Base-by-base conservation (phyloP, 2,888 invertebrate genomes). In the Pseudoips prasinana region DNA sequence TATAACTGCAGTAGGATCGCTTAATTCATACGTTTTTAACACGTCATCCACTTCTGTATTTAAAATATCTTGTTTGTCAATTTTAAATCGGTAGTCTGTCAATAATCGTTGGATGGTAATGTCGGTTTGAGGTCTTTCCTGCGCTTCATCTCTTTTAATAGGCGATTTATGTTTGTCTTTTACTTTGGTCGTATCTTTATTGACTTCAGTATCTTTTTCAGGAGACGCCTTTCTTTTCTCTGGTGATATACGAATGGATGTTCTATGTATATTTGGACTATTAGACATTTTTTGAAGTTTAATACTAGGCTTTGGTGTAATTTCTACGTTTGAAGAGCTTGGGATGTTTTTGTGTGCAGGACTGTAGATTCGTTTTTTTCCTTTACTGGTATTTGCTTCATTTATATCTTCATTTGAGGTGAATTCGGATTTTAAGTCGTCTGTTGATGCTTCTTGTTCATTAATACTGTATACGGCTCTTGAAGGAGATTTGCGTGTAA, bases 211-310 rank as follows among this genome's bases (percentile, higher is more conserved):
- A 0, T 46, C 44, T 30, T 43, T 59, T 7, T 58, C 45, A 1
- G 50, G 46, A 0, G 36, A 20, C 8, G 48, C 25, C 20, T 28
- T 43, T 0, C 10, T 19, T 0, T 22, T 19, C 1, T 29, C 8
- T 1, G 1, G 22, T 7, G n/a, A 27, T 7, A 38, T 3, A n/a
- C 36, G 26, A 8, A 37, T 3, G 7, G 9, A 8, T 0, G 8
- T 1, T 7, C 23, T 25, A 5, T 29, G 27, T 0, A 22, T 1
- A 2, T 39, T 44, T 0, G 70, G 66, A 33, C 58, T 73, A 18
- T 36, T 42, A 0, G 81, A 80, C 1, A 71, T 30, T 41, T 74
- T 84, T 14, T 66, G 73, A 39, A 83, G 71, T 47, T 87, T 87
- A 0, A 19, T 52, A 0, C 44, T 43, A 0, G 78, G 81, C 46